Conservation (phyloP, 2,113 vertebrate genomes). For the Brachypteracias leptosomus region DNA sequence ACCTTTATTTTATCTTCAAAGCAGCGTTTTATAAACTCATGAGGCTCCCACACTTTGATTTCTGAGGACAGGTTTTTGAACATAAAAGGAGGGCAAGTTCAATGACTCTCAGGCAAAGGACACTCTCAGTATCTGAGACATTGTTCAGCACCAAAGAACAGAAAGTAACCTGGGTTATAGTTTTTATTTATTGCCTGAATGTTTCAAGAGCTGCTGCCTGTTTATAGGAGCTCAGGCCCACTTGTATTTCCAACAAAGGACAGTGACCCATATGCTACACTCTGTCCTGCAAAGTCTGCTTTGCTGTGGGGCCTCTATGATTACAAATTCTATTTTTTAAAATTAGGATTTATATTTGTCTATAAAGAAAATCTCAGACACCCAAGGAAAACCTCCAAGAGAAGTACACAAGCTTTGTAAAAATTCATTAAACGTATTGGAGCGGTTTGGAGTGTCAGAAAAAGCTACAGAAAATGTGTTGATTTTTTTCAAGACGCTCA, state of each 20-base stretch:
- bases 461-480: background rate
- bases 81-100: background rate
- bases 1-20: background rate
- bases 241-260: background rate
- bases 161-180: background rate
- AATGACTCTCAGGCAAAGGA: background rate
- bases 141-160: background rate
- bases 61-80: background rate
- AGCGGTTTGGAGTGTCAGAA: background rate
- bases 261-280: accelerated
- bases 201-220: background rate
- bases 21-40: background rate
- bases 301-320: accelerated
- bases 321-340: background rate
- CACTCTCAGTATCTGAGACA: accelerated
- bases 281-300: background rate
- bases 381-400: background rate
- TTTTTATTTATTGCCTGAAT: background rate
- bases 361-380: background rate
- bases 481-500: background rate
- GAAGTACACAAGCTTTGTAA: background rate
- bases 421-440: background rate
- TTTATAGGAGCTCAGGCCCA: background rate
- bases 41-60: background rate
- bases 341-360: background rate